phyloP scores from a whole-genome alignment of 2,888 invertebrate species.

The Phengaris alcon region DNA sequence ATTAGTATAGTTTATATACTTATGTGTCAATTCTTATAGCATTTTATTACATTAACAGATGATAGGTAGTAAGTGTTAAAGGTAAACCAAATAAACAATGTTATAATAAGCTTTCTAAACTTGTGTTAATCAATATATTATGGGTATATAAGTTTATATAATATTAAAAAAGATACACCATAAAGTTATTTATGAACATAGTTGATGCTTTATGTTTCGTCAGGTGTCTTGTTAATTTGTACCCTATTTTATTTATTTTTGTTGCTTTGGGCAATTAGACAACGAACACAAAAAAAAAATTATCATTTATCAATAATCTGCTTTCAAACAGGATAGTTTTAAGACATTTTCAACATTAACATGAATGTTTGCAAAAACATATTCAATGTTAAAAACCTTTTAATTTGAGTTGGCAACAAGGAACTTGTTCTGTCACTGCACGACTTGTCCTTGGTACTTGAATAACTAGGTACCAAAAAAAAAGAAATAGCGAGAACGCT shows the following conservation, averaged over 20 bases:
- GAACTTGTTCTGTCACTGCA: not conserved
- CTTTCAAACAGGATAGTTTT: conserved; percentile 29
- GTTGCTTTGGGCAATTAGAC: conserved; percentile 59
- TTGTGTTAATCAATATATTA: conserved; percentile 45
- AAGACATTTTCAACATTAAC: not conserved
- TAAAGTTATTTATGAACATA: not conserved
- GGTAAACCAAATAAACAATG: conserved; percentile 64
- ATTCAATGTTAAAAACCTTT: not conserved
- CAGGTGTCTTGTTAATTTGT: conserved; percentile 33
- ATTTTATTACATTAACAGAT: conserved; percentile 78
- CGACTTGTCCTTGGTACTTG: not conserved
- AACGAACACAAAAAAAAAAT: conserved; percentile 62
- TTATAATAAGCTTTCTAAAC: conserved; percentile 63
- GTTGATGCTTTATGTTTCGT: conserved; percentile 1
- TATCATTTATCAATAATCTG: conserved; percentile 31
- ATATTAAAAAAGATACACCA: conserved; percentile 25
- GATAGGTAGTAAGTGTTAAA: conserved; percentile 79
- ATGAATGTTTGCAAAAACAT: not conserved
- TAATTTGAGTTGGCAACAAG: not conserved
- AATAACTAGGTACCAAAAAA: not conserved
- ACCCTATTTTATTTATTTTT: conserved; percentile 39
- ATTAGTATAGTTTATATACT: conserved; percentile 81
- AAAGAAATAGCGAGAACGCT: not conserved
- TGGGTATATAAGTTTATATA: conserved; percentile 33
- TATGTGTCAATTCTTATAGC: conserved; percentile 81